These are phyloP conservation scores for Limnothrissa miodon DNA, from an alignment of 2,113 vertebrate species.

Conservation along the genomic window DNA sequence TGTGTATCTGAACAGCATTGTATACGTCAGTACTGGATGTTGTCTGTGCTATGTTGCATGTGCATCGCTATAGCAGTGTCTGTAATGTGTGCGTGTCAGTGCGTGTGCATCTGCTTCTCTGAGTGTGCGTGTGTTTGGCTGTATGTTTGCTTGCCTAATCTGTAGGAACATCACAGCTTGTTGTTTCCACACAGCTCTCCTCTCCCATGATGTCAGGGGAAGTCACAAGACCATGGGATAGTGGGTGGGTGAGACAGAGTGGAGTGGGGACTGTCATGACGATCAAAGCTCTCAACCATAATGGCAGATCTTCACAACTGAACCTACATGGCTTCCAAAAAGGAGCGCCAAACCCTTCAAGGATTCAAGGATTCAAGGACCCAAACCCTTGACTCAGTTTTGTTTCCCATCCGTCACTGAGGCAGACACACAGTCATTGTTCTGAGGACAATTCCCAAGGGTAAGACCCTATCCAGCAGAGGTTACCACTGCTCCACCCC, in stretches of 20 bases:
- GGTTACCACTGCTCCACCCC: not conserved
- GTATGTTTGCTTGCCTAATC: constrained; percentile 28
- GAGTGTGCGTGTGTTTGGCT: not conserved
- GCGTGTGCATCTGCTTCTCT: not conserved
- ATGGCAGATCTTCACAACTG: not conserved
- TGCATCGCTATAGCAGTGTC: not conserved
- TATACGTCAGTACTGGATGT: too few species aligned
- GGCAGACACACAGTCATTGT: not conserved
- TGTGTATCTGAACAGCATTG: not conserved
- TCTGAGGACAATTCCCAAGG: constrained; percentile 7
- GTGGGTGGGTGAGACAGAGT: not conserved
- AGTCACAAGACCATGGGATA: not conserved
- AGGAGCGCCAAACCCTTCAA: not conserved
- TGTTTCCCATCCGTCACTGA: not conserved
- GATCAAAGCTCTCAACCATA: not conserved
- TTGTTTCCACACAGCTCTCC: constrained; percentile 28
- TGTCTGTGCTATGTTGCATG: not conserved
- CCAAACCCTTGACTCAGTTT: not conserved
- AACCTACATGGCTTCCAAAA: not conserved
- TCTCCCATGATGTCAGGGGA: constrained; percentile 19
- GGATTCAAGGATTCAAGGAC: too few species aligned
- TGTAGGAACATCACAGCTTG: constrained; percentile 30
- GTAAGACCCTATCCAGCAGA: not conserved
- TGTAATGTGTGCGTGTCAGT: not conserved
- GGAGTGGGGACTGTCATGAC: not conserved